These are phyloP conservation scores for Pantherophis guttatus DNA, from an alignment of 2,113 vertebrate species.

Conservation along the genomic window DNA sequence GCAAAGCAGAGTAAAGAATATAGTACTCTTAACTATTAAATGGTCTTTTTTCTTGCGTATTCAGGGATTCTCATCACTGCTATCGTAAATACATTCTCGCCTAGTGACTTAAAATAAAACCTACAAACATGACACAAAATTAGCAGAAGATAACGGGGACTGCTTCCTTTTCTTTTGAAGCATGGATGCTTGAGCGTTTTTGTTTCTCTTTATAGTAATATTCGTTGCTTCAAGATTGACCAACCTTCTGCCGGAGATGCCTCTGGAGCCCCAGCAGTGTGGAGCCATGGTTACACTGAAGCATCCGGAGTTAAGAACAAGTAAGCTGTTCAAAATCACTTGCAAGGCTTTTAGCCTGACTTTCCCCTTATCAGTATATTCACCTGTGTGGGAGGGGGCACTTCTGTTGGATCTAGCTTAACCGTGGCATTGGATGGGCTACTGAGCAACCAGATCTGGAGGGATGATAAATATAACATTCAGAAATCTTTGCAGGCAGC, in stretches of 20 bases:
- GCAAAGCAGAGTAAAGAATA: not conserved
- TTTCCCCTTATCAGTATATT: not conserved
- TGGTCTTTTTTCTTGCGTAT: not conserved
- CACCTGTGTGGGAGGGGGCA: not conserved
- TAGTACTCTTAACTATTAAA: not conserved
- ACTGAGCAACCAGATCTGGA: not conserved
- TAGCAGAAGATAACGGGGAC: not conserved
- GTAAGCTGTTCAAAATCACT: constrained; percentile 68
- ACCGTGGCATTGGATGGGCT: not conserved
- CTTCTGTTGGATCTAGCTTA: not conserved
- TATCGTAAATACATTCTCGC: not conserved
- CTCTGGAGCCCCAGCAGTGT: constrained; percentile 88
- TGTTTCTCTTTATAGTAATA: constrained; percentile 79
- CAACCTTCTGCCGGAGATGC: constrained; percentile 84
- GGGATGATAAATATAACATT: not conserved
- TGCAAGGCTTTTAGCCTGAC: not conserved
- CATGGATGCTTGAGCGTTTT: not conserved
- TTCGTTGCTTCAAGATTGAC: constrained; percentile 96
- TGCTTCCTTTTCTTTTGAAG: not conserved
- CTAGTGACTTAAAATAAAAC: not conserved
- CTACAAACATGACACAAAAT: not conserved
- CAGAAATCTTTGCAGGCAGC: not conserved
- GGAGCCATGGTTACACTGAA: constrained; percentile 97
- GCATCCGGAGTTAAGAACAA: constrained; percentile 96
- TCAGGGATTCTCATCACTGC: no score